Base-by-base conservation (phyloP, 2,797 vertebrate genomes). In the Delichon dasypus region DNA sequence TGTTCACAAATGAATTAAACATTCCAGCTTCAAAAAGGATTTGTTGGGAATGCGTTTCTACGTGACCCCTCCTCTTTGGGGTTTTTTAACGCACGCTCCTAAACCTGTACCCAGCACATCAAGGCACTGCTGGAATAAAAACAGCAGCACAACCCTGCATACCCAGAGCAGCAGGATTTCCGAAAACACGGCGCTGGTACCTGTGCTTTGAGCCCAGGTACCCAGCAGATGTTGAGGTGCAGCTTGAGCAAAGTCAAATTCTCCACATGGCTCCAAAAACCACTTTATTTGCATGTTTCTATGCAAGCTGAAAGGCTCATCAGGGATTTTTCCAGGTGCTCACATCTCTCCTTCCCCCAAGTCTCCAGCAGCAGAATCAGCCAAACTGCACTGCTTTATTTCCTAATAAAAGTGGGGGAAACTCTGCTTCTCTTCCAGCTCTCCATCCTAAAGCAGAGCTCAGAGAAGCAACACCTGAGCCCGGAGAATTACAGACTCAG, bases 31-130 rank as follows among this genome's bases (percentile, higher is more conserved):
- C 32, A n/a, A n/a, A n/a, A n/a, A 30, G 7, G 2, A 23, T 48
- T 80, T 62, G 5, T 36, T 2, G 13, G 29, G 11, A 45, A 86
- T 0, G 1, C 1, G 5, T 27, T 72, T 22, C 36, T 25, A 30
- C 10, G 3, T 48, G 5, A 10, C 34, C 25, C 8, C 26, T 32
- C 25, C 17, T 16, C 34, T 48, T n/a, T 2, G 4, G 17, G 25
- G 25, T 14, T 6, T 18, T 51, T 58, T 18, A 40, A 22, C 2
- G 0, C 7, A 0, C 5, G 8, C 29, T 38, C 36, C 34, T 36
- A 60, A 80, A 22, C 1, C n/a, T 13, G 13, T 3, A 53, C 5
- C 50, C 65, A 72, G 29, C 4, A 5, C 7, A 64, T 26, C 38
- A 16, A 61, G 10, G 12, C 48, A 25, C 38, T 23, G 54, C 67